Evolutionary conservation across 2,888 invertebrate species (phyloP).

Genomic region (Adelphocoris suturalis): DNA sequence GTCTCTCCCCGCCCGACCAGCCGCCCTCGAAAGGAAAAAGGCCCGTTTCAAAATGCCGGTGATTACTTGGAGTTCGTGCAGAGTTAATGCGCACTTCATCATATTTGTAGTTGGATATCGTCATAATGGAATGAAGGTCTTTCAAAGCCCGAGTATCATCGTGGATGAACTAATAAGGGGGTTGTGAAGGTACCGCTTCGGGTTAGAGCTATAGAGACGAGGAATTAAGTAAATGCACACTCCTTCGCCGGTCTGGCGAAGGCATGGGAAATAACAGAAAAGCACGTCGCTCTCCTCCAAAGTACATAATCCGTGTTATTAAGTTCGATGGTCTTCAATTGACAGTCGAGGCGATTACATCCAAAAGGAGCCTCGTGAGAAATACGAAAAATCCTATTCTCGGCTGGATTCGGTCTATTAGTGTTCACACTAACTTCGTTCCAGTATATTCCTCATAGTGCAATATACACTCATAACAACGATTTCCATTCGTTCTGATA

Average conservation of each 20-base stretch:
- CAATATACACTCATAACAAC: too few species aligned
- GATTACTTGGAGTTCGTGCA: conserved; percentile 67
- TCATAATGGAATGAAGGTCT: conserved; percentile 53
- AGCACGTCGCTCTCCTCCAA: conserved; percentile 50
- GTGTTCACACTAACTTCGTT: not conserved
- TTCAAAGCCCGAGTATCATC: conserved; percentile 26
- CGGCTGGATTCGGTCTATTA: conserved; percentile 6
- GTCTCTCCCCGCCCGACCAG: not conserved
- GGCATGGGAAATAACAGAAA: conserved; percentile 47
- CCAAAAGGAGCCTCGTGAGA: conserved; percentile 20
- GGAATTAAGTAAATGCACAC: conserved; percentile 59
- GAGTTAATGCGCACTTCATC: conserved; percentile 69
- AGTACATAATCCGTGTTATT: conserved; percentile 64
- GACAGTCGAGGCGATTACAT: conserved; percentile 28
- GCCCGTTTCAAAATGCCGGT: conserved; percentile 66
- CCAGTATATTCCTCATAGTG: not conserved
- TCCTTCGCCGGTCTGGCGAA: conserved; percentile 8
- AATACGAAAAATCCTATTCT: conserved; percentile 5
- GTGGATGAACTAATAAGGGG: conserved; percentile 54
- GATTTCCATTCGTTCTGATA: too few species aligned
- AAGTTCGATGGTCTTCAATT: conserved; percentile 42
- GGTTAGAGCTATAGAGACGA: conserved; percentile 36
- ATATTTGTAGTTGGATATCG: conserved; percentile 67
- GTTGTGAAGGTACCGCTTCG: conserved; percentile 60
- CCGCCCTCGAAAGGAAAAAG: conserved; percentile 11